Percentiles rank a stretch among this genome's conserved stretches.
Conservation (phyloP, 2,797 vertebrate genomes). For the Heliangelus exortis region DNA sequence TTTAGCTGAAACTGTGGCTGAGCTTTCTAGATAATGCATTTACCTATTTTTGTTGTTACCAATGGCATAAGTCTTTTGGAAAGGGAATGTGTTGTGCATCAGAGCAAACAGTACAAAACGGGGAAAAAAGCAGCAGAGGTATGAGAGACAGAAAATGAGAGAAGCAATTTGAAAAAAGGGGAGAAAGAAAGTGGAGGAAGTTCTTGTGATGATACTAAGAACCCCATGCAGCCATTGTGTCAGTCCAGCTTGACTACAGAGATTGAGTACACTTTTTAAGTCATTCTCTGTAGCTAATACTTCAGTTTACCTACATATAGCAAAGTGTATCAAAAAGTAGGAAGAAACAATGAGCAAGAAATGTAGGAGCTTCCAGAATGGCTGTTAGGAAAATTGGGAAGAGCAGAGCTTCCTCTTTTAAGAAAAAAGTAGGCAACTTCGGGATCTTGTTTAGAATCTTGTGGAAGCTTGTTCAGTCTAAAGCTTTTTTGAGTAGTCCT, state of each 20-base stretch:
- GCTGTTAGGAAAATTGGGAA: neutral
- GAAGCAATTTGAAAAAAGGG: neutral
- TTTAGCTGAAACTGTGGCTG: neutral
- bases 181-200: neutral
- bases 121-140: neutral
- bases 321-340: neutral
- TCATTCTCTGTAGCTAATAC: neutral
- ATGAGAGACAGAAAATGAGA: neutral
- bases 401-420: neutral
- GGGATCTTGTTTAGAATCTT: neutral
- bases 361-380: neutral
- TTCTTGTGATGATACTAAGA: neutral
- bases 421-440: neutral
- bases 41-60: neutral
- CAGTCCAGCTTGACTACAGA: neutral
- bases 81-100: neutral
- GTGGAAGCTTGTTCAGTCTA: neutral
- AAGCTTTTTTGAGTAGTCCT: neutral
- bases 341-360: neutral
- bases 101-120: neutral
- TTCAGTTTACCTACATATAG: neutral
- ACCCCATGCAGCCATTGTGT: neutral
- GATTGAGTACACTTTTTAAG: neutral
- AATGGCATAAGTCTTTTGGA: neutral
- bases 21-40: neutral